A percentile compares a stretch with the other conserved stretches of the same genome.
These are phyloP conservation scores for Pachyuromys duprasi DNA, from an alignment of 2,797 vertebrate species.

Conservation along the genomic window DNA sequence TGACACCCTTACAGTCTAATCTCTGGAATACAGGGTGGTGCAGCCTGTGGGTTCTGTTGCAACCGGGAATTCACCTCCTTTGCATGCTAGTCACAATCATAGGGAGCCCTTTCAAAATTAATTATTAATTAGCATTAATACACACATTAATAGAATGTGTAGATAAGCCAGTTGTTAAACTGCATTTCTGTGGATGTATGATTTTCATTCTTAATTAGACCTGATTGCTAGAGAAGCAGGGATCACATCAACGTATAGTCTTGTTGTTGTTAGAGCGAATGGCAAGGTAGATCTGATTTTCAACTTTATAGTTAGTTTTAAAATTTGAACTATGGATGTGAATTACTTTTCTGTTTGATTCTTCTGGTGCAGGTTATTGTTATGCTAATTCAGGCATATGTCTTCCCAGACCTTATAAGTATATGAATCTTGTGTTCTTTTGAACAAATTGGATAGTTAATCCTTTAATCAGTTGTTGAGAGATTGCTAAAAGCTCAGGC, in stretches of 20 bases:
- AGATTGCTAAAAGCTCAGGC: slow-evolving; percentile 71
- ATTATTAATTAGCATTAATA: slow-evolving; percentile 28
- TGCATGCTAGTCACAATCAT: slow-evolving; percentile 45
- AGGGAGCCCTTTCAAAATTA: slow-evolving; percentile 46
- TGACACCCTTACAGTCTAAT: slow-evolving; percentile 29
- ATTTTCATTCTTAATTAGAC: slow-evolving; percentile 72
- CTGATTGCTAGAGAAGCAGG: slow-evolving; percentile 53
- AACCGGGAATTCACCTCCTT: slow-evolving; percentile 48
- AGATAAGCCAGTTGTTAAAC: slow-evolving; percentile 52
- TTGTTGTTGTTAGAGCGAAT: slow-evolving; percentile 20
- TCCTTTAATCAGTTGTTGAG: slow-evolving; percentile 82
- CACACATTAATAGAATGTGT: slow-evolving; percentile 36
- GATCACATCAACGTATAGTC: background rate
- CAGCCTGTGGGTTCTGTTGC: background rate
- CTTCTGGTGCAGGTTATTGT: slow-evolving; percentile 69
- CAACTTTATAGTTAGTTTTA: slow-evolving; percentile 48
- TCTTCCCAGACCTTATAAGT: slow-evolving; percentile 71
- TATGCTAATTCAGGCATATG: slow-evolving; percentile 74
- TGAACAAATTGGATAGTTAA: slow-evolving; percentile 80
- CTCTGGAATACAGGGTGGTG: background rate
- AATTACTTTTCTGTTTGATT: slow-evolving; percentile 68
- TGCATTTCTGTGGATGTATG: background rate
- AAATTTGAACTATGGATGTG: slow-evolving; percentile 64
- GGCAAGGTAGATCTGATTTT: background rate
- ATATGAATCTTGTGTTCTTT: slow-evolving; percentile 79